These are phyloP conservation scores for Uloborus plumipes DNA, from an alignment of 2,888 invertebrate genomes.

Conservation along the genomic window DNA sequence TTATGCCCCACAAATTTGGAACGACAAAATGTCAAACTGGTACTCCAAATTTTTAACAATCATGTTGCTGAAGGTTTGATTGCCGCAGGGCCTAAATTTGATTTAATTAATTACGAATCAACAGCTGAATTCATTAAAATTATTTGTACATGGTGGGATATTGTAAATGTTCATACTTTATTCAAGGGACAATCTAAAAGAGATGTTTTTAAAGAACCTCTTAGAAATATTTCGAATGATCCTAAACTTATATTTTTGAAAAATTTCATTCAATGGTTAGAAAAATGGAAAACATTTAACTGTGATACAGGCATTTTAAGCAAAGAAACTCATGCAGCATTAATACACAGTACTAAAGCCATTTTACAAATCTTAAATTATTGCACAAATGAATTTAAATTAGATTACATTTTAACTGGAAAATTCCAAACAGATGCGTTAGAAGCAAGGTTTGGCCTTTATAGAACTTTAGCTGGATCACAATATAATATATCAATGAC, in stretches of 20 bases:
- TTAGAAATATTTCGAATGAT: neutral
- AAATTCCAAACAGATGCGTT: too few species aligned
- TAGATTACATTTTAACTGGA: neutral
- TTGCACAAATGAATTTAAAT: conserved; percentile 1
- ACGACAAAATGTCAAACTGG: too few species aligned
- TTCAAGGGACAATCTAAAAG: neutral
- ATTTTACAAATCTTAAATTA: neutral
- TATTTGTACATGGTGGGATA: conserved; percentile 14
- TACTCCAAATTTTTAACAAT: too few species aligned
- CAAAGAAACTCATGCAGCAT: conserved; percentile 4
- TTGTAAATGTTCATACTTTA: conserved; percentile 1
- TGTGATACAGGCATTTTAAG: neutral
- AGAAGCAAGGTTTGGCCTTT: too few species aligned
- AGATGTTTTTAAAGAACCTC: neutral
- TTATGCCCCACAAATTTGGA: too few species aligned
- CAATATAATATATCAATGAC: too few species aligned
- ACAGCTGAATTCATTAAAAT: conserved; percentile 3
- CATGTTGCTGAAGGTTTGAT: too few species aligned
- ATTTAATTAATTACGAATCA: neutral
- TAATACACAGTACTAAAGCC: neutral
- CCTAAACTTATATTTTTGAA: neutral
- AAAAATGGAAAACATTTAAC: neutral
- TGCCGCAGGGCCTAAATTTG: too few species aligned
- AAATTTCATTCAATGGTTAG: neutral
- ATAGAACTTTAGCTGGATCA: too few species aligned